A percentile compares a stretch with the other conserved stretches of the same genome.
Conservation (phyloP, 2,113 vertebrate species). For the Eulemur rufifrons region DNA sequence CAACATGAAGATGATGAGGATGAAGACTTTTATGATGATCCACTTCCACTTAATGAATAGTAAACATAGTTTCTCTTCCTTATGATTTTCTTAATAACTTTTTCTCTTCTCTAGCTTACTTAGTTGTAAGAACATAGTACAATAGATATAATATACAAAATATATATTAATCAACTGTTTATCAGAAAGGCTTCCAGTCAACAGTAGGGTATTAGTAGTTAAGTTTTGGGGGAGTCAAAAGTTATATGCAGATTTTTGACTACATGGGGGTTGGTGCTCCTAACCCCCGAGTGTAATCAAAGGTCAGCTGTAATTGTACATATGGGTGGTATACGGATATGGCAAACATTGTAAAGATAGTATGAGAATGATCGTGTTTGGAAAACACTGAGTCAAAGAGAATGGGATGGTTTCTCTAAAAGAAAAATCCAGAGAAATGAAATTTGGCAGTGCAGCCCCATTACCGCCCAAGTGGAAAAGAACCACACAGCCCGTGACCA, state of each 20-base stretch:
- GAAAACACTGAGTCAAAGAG: background rate
- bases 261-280: background rate
- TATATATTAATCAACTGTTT: background rate
- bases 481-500: too few relatives aligned
- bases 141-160: background rate
- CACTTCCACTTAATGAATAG: background rate
- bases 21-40: background rate
- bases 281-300: background rate
- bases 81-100: background rate
- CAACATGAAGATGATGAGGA: background rate
- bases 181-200: background rate
- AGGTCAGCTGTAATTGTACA: background rate
- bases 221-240: background rate
- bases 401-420: background rate
- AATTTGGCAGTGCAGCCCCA: background rate
- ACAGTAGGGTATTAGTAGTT: background rate
- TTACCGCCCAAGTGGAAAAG: background rate
- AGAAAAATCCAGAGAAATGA: conserved; percentile 12
- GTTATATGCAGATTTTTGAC: background rate
- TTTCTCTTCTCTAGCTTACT: too few relatives aligned
- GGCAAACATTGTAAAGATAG: background rate
- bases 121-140: too few relatives aligned
- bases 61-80: background rate
- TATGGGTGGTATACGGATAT: background rate
- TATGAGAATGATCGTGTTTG: background rate